Base-by-base conservation (phyloP, 2,113 vertebrate genomes). In the Hydrochoerus hydrochaeris region DNA sequence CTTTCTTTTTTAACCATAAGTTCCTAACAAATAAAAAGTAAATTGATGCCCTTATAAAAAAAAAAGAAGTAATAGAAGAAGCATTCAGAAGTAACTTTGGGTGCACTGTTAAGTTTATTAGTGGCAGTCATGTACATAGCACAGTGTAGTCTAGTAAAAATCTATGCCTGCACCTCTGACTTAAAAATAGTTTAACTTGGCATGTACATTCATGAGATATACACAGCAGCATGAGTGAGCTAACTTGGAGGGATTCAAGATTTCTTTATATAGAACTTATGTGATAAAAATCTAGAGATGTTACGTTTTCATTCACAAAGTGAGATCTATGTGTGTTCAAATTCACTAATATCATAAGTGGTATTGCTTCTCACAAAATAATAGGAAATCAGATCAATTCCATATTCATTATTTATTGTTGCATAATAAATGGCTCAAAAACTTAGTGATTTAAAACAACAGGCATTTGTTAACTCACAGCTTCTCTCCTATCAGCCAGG, bases 11-110 rank as follows among this genome's bases (percentile, higher is more conserved):
- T 35, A 92, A 89, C 88, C 86, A 11, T 54, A 83, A 69, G 35
- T 91, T 80, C 22, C 60, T 94, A 88, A 88, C 46, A 95, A 86
- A 90, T 90, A 88, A 60, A 94, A 97, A 87, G 65, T 38, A 94
- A 94, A 60, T 9, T 46, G 84, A 87, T 87, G 38, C 35, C 62
- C 41, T 93, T 84, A 57, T 93, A 54, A 54, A 16, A 54, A 77
- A 81, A 95, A 85, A 46, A 20, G 28, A 92, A 14, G 52, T 65
- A 92, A 54, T 92, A 26, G 26, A 77, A 63, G 63, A 78, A 92
- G 54, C 41, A 17, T 85, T 49, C 49, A 58, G 49, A 88, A 77
- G 54, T 80, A 88, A 84, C 60, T 69, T 85, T 57, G 12, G 58
- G 17, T 49, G 83, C 30, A 46, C 20, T 30, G 46, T 86, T 78